Percentiles rank a stretch among this genome's conserved stretches.
Conservation (phyloP, 2,797 vertebrate species). For the Poliocrania exsul region DNA sequence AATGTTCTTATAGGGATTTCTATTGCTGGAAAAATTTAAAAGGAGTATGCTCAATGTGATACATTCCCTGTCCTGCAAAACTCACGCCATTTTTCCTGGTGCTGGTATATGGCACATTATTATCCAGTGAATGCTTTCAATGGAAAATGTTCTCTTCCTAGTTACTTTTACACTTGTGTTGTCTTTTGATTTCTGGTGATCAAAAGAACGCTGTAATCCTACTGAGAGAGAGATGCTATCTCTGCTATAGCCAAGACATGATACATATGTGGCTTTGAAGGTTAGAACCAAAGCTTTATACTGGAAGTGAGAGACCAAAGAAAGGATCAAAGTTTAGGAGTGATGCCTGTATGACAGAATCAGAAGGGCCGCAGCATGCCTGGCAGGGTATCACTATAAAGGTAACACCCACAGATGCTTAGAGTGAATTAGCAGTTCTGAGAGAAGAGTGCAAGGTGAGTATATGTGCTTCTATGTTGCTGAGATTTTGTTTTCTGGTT, state of each 20-base stretch:
- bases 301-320: constrained; percentile 21
- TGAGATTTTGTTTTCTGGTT: not conserved
- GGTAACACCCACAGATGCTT: not conserved
- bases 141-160: not conserved
- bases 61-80: not conserved
- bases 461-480: not conserved
- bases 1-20: not conserved
- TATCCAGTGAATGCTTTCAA: not conserved
- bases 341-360: not conserved
- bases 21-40: not conserved
- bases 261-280: constrained; percentile 19
- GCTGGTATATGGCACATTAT: not conserved
- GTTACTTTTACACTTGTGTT: not conserved
- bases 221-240: not conserved
- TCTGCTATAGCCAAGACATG: not conserved
- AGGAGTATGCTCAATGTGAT: not conserved
- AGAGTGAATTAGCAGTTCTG: not conserved
- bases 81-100: not conserved
- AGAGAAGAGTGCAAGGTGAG: not conserved
- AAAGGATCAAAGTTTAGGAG: constrained; percentile 15
- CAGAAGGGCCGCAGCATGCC: not conserved
- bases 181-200: constrained; percentile 38
- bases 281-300: not conserved
- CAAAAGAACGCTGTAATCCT: not conserved
- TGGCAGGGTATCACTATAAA: not conserved